Percentiles rank a stretch among this genome's conserved stretches.
Conservation (phyloP, 2,113 vertebrate genomes). For the Hepsetus odoe region DNA sequence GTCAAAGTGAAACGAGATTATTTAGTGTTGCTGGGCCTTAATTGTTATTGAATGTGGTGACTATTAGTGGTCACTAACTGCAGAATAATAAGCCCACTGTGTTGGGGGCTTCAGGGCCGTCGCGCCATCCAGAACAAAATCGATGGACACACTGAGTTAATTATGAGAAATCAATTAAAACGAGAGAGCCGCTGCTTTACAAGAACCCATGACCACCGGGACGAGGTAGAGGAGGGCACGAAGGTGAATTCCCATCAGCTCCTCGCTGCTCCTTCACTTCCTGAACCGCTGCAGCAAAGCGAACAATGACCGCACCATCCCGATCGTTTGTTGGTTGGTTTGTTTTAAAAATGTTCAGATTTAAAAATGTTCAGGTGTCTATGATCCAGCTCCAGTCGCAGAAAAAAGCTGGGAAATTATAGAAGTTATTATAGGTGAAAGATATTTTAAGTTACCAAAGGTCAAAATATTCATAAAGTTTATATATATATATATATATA, state of each 20-base stretch:
- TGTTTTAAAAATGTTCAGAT: too few relatives aligned
- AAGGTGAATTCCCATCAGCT: neutral
- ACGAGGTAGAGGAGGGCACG: neutral
- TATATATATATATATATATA: too few relatives aligned
- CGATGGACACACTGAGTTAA: slow-evolving; percentile 77
- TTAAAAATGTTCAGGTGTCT: too few relatives aligned
- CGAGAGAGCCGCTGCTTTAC: slow-evolving; percentile 48
- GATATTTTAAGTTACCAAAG: too few relatives aligned
- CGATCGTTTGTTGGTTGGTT: too few relatives aligned
- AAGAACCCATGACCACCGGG: slow-evolving; percentile 35
- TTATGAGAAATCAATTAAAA: slow-evolving; percentile 81
- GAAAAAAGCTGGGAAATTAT: too few relatives aligned
- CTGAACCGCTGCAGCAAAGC: neutral
- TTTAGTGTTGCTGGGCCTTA: slow-evolving; percentile 57
- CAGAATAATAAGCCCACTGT: slow-evolving; percentile 70
- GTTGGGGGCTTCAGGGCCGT: slow-evolving; percentile 38
- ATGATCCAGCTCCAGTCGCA: too few relatives aligned
- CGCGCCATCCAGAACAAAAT: slow-evolving; percentile 63
- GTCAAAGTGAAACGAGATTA: slow-evolving; percentile 46
- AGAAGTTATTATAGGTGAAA: too few relatives aligned
- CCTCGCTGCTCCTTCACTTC: neutral
- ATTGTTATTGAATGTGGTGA: slow-evolving; percentile 67
- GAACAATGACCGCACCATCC: too few relatives aligned
- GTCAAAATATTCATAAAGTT: too few relatives aligned
- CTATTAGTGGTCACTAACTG: slow-evolving; percentile 72